These are phyloP conservation scores for Chloropsis hardwickii DNA, from an alignment of 2,113 vertebrate genomes.

Conservation along the genomic window DNA sequence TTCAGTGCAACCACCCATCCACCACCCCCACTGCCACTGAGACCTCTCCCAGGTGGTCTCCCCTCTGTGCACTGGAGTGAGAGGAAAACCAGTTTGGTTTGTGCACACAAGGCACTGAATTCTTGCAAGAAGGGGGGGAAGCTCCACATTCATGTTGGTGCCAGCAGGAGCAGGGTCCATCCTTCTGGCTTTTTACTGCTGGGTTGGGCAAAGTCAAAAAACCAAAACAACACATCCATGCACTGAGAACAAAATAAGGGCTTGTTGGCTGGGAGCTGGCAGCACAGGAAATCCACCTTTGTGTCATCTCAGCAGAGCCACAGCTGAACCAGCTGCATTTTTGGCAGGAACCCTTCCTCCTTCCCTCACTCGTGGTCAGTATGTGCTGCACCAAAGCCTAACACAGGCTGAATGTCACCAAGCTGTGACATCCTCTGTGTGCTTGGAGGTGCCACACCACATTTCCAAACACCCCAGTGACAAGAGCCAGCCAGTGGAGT, in stretches of 20 bases:
- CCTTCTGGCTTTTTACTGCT: background rate
- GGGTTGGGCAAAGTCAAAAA: background rate
- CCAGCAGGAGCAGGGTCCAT: background rate
- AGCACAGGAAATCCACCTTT: background rate
- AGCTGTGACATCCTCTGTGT: background rate
- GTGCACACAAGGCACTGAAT: accelerated
- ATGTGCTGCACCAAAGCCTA: accelerated
- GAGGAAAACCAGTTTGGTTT: background rate
- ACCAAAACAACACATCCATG: accelerated
- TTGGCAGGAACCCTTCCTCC: background rate
- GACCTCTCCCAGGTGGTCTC: accelerated
- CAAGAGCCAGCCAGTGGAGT: background rate
- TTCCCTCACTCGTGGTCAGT: background rate
- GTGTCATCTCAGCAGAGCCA: background rate
- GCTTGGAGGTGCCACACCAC: background rate
- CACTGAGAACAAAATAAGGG: background rate
- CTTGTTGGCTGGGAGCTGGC: background rate
- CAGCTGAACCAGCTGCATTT: background rate
- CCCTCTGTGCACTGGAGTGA: background rate
- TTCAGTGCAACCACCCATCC: accelerated
- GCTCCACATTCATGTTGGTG: background rate
- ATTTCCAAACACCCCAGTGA: background rate
- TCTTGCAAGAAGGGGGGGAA: background rate
- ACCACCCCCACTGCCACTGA: background rate
- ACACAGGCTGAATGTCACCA: background rate